Percentiles rank a stretch among this genome's conserved stretches.
phyloP scores from a whole-genome alignment of 2,888 invertebrate species.

The Lycocerus yunnanus region DNA sequence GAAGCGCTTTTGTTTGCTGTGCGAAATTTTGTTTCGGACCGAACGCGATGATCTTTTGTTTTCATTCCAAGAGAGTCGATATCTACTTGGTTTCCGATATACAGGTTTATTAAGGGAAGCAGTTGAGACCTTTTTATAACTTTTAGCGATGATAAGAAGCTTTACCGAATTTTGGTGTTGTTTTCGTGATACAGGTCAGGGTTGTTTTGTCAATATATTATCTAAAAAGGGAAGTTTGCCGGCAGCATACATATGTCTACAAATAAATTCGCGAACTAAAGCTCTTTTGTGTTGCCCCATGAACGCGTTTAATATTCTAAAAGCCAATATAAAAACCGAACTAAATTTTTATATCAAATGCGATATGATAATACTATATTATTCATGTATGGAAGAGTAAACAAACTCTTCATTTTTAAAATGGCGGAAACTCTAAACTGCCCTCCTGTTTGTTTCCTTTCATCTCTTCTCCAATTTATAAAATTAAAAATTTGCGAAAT shows the following conservation, averaged over 20 bases:
- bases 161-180: neutral
- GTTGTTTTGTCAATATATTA: slow-evolving; percentile 27
- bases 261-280: slow-evolving; percentile 18
- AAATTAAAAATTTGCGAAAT: neutral
- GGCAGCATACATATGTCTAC: slow-evolving; percentile 22
- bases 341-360: slow-evolving; percentile 27
- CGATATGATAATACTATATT: slow-evolving; percentile 31
- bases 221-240: slow-evolving; percentile 17
- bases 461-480: neutral
- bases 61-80: neutral
- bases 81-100: neutral
- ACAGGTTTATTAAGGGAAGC: neutral
- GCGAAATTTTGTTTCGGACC: too few species aligned
- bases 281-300: slow-evolving; percentile 24
- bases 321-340: slow-evolving; percentile 26
- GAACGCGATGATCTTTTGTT: neutral
- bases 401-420: slow-evolving; percentile 20
- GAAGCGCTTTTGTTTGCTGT: too few species aligned
- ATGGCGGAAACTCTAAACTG: slow-evolving; percentile 12
- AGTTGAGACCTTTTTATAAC: neutral
- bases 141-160: neutral
- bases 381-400: slow-evolving; percentile 31
- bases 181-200: slow-evolving; percentile 21
- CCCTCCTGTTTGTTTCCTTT: neutral
- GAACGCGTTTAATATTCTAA: slow-evolving; percentile 34